phyloP scores from a whole-genome alignment of 2,888 invertebrate species.

The Leptinotarsa peninsularis region DNA sequence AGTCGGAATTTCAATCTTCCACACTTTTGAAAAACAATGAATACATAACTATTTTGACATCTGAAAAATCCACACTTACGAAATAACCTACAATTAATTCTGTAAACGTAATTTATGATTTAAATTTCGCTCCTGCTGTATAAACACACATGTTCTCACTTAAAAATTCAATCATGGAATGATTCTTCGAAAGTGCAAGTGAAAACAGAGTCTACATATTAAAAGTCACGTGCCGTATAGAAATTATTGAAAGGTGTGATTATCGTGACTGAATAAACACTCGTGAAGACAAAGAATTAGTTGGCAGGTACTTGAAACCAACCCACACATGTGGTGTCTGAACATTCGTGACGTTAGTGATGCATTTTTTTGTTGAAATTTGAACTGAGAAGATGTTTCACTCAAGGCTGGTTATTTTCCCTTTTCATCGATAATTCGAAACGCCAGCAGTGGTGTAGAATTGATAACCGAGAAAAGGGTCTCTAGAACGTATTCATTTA shows the following conservation, averaged over 20 bases:
- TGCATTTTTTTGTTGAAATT: neutral
- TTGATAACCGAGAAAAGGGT: neutral
- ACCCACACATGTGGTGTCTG: neutral
- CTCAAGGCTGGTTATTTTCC: neutral
- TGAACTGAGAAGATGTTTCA: neutral
- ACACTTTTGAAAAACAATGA: no score
- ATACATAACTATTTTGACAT: no score
- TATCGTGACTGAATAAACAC: conserved; percentile 7
- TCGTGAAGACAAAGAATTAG: neutral
- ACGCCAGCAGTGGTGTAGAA: neutral
- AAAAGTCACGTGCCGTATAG: conserved; percentile 16
- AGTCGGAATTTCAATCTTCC: no score
- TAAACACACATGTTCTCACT: neutral
- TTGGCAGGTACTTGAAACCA: neutral
- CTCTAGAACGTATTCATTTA: no score
- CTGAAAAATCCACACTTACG: no score
- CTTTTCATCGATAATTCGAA: neutral
- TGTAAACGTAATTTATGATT: no score
- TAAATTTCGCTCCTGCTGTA: neutral
- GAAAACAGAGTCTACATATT: conserved; percentile 12
- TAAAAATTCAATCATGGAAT: conserved; percentile 5
- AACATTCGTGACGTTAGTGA: neutral
- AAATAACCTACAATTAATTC: no score
- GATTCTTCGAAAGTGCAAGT: conserved; percentile 18
- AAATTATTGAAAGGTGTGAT: conserved; percentile 13